Conservation (phyloP, 2,888 invertebrate species). For the Cremastinae sp. region DNA sequence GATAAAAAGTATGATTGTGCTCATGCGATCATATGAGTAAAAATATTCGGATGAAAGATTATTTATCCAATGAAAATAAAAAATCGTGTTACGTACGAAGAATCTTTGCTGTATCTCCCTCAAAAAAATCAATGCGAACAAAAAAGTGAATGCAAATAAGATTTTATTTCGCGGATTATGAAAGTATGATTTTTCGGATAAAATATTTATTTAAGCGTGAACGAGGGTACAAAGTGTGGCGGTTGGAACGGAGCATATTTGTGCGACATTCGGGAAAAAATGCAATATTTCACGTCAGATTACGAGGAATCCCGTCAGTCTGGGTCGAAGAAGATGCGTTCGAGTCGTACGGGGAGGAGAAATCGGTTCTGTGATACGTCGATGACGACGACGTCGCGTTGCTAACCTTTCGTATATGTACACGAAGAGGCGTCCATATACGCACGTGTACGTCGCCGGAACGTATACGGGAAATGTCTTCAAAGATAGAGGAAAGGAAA, state of each 20-base stretch:
- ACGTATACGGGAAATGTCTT: not conserved
- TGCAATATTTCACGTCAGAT: slow-evolving; percentile 74
- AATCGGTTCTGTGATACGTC: slow-evolving; percentile 61
- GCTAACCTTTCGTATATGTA: slow-evolving; percentile 2
- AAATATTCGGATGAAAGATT: too few species aligned
- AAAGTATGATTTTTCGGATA: not conserved
- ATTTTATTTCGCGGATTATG: not conserved
- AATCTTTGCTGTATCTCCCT: too few species aligned
- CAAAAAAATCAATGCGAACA: too few species aligned
- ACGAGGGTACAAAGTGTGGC: not conserved
- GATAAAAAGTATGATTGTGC: too few species aligned
- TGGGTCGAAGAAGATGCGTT: slow-evolving; percentile 19
- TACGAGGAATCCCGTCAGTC: slow-evolving; percentile 59
- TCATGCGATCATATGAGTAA: too few species aligned
- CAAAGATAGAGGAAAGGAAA: slow-evolving; percentile 28
- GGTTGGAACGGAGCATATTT: slow-evolving; percentile 49
- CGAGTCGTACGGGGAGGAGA: slow-evolving; percentile 34
- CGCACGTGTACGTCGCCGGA: slow-evolving; percentile 20
- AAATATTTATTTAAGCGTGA: not conserved
- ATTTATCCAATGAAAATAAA: too few species aligned
- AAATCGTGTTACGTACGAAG: too few species aligned
- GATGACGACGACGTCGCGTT: slow-evolving; percentile 66
- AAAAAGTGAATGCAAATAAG: too few species aligned
- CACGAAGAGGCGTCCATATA: not conserved
- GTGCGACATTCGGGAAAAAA: slow-evolving; percentile 62